Conservation (phyloP, 1,140 invertebrate species). For the Drosophila nigromelanica region DNA sequence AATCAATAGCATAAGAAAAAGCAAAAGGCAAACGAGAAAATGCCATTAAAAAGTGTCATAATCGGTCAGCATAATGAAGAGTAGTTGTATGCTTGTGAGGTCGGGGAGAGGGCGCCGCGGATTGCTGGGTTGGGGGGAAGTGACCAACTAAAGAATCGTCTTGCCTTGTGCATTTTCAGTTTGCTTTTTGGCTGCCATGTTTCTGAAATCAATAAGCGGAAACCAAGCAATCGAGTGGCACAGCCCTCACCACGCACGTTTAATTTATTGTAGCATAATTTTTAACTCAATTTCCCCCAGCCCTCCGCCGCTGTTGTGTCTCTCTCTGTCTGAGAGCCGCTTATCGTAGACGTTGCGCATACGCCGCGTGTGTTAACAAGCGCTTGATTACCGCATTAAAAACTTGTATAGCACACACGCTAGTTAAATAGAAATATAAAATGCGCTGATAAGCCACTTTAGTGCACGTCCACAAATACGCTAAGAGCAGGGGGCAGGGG, state of each 20-base stretch:
- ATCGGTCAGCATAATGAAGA: constrained; percentile 80
- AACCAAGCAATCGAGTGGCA: constrained; percentile 45
- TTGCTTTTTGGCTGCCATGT: constrained; percentile 37
- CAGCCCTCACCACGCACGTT: constrained; percentile 7
- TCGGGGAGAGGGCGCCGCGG: neutral
- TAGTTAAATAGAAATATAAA: constrained; percentile 55
- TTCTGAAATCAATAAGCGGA: constrained; percentile 78
- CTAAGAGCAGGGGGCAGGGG: neutral
- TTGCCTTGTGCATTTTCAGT: constrained; percentile 18
- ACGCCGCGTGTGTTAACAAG: constrained; percentile 73
- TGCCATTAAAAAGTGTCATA: constrained; percentile 79
- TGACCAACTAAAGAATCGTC: neutral
- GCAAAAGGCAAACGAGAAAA: constrained; percentile 62
- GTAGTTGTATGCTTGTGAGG: constrained; percentile 27
- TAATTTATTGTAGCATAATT: constrained; percentile 73
- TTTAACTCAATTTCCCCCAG: neutral
- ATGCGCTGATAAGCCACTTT: constrained; percentile 34
- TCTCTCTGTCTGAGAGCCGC: neutral
- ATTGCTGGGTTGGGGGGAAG: neutral
- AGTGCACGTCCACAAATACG: constrained; percentile 7
- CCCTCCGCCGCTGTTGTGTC: neutral
- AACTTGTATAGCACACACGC: constrained; percentile 40
- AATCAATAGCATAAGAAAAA: constrained; percentile 76
- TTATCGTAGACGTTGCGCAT: constrained; percentile 61
- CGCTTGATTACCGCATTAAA: constrained; percentile 78